Evolutionary conservation across 1,140 invertebrate genomes (phyloP).

Genomic region (Hesperophylax magnus): DNA sequence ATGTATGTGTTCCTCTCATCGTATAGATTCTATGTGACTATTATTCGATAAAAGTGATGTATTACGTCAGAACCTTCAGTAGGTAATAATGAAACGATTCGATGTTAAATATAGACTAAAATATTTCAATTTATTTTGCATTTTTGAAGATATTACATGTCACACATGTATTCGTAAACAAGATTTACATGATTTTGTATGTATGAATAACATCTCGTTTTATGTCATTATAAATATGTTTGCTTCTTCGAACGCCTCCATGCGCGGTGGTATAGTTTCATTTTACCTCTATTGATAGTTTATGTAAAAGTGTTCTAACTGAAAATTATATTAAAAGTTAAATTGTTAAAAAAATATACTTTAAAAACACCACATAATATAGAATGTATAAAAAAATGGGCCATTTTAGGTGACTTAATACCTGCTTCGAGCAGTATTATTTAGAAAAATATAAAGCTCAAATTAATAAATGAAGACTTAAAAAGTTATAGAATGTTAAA

Average conservation of each 20-base stretch:
- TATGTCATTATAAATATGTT: no score
- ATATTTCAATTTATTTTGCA: no score
- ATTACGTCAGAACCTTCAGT: no score
- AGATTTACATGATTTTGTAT: no score
- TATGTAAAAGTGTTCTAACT: constrained; percentile 11
- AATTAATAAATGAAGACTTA: constrained; percentile 57
- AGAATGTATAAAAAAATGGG: constrained; percentile 54
- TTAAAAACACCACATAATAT: constrained; percentile 56
- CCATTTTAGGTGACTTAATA: constrained; percentile 56
- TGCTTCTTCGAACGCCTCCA: not conserved
- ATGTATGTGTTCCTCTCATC: no score
- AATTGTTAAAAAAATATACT: constrained; percentile 48
- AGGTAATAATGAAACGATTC: no score
- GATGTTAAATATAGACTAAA: no score
- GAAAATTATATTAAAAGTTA: constrained; percentile 5
- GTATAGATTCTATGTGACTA: no score
- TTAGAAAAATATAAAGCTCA: constrained; percentile 54
- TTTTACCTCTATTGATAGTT: not conserved
- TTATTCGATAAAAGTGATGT: no score
- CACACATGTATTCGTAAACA: no score
- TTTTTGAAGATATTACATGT: no score
- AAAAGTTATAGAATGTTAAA: constrained; percentile 52
- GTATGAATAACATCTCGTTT: no score
- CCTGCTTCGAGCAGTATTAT: constrained; percentile 37
- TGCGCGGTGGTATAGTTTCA: not conserved